These are phyloP conservation scores for Arctopsyche grandis DNA, from an alignment of 1,140 invertebrate species.

Conservation along the genomic window DNA sequence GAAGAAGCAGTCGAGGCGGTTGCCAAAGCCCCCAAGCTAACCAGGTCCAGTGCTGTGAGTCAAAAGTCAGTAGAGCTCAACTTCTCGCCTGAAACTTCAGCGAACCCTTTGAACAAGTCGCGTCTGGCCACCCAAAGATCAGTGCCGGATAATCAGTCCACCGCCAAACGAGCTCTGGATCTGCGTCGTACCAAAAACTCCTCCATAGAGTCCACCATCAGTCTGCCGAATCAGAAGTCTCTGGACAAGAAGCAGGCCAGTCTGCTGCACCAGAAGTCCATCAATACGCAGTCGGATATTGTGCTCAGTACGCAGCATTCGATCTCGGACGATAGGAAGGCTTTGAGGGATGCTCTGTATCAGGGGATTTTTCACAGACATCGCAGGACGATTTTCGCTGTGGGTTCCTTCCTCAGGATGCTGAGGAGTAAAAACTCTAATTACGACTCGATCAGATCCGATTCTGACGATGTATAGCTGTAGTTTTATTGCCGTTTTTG, in stretches of 20 bases:
- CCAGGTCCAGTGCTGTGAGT: slow-evolving; percentile 68
- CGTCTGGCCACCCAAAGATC: slow-evolving; percentile 63
- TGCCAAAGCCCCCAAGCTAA: slow-evolving; percentile 58
- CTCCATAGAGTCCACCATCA: slow-evolving; percentile 66
- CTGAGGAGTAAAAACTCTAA: slow-evolving; percentile 81
- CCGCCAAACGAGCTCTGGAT: slow-evolving; percentile 62
- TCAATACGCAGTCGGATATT: slow-evolving; percentile 65
- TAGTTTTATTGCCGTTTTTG: slow-evolving; percentile 41
- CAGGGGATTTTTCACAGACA: slow-evolving; percentile 84
- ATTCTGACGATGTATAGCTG: slow-evolving; percentile 67
- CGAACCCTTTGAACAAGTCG: slow-evolving; percentile 62
- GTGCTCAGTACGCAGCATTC: slow-evolving; percentile 66
- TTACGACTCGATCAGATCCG: slow-evolving; percentile 78
- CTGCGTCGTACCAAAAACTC: slow-evolving; percentile 65
- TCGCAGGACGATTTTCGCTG: slow-evolving; percentile 80
- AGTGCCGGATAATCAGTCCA: slow-evolving; percentile 61
- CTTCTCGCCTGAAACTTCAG: slow-evolving; percentile 60
- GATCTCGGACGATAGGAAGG: slow-evolving; percentile 75
- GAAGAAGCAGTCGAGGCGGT: slow-evolving; percentile 56
- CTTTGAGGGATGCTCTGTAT: slow-evolving; percentile 79
- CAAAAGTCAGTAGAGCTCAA: slow-evolving; percentile 68
- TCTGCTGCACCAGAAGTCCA: slow-evolving; percentile 63
- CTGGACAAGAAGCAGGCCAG: slow-evolving; percentile 65
- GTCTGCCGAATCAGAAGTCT: slow-evolving; percentile 65
- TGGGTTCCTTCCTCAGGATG: slow-evolving; percentile 83